Percentiles rank a stretch among this genome's conserved stretches.
Evolutionary conservation across 35 echinoderm and acorn worm genomes (phyloP).

Genomic region (Strongylocentrotus purpuratus): DNA sequence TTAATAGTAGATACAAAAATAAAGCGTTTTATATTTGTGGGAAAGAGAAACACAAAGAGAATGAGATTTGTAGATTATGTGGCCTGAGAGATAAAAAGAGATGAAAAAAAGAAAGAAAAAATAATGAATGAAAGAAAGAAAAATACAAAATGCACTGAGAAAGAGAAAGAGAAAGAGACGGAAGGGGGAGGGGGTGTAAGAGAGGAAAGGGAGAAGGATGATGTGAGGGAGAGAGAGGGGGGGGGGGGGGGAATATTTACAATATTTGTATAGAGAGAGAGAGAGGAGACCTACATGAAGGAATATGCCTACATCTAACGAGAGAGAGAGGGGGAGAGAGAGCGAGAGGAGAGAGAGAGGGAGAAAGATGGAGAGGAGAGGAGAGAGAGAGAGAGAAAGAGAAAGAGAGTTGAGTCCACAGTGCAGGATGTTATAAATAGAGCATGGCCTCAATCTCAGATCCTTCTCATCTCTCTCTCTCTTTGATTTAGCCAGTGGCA

Average conservation of each 20-base stretch:
- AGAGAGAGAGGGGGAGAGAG: too few relatives aligned
- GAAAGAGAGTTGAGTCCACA: not conserved
- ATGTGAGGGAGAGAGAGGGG: not conserved
- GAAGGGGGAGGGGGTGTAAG: too few relatives aligned
- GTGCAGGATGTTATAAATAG: constrained; percentile 32
- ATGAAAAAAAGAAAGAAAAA: not conserved
- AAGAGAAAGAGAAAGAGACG: not conserved
- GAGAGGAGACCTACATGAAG: too few relatives aligned
- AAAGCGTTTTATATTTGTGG: not conserved
- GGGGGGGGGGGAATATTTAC: too few relatives aligned
- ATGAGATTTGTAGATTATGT: not conserved
- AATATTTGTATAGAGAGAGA: too few relatives aligned
- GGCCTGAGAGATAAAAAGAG: not conserved
- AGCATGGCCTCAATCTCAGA: constrained; percentile 8
- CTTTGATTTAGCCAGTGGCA: not conserved
- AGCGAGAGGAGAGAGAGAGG: too few relatives aligned
- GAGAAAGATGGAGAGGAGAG: not conserved
- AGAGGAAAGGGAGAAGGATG: not conserved
- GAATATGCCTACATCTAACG: too few relatives aligned
- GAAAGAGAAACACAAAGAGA: not conserved
- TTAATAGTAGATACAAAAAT: not conserved
- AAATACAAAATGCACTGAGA: not conserved
- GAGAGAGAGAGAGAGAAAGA: not conserved
- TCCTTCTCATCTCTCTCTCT: not conserved
- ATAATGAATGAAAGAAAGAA: not conserved